Evolutionary conservation across 1,140 invertebrate genomes (phyloP), one percentile per base, ranked within the genome.

Genomic region (Zaprionus inermis): DNA sequence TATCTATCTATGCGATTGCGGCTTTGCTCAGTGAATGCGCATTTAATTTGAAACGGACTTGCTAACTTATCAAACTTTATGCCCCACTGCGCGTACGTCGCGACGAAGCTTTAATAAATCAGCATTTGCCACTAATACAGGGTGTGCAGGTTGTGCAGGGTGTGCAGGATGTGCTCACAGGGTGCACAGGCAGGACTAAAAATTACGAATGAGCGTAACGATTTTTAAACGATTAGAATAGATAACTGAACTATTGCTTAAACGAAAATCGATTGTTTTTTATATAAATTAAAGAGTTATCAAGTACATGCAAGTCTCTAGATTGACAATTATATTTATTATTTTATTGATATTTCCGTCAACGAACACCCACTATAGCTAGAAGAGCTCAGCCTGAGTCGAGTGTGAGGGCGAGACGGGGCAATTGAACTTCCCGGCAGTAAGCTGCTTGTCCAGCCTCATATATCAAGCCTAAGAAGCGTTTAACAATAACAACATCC

Each of bases 381-480:
- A 52, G 51, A 52, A 52, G 24, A 24, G 51, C 20, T n/a, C 5
- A 7, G 9, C 36, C 4, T 38, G 11, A 20, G 44, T 22, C 44
- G 18, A 54, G 38, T 44, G 38, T 24, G 22, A 0, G 22, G 0
- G 22, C 28, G 24, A 54, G 24, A 32, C 30, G n/a, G 22, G 54
- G 60, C 32, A 57, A 65, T 65, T 61, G 68, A 68, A 32, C 58
- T 16, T 6, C 55, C 20, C 30, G 38, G 20, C 36, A 54, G 49
- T 36, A 41, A 61, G 55, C 24, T 24, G 54, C 22, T 59, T 41
- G 70, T 9, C 70, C 49, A 55, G 49, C 38, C 75, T 49, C 76
- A 76, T 83, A 79, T 66, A 79, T 83, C 68, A 81, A 61, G 63
- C 59, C 46, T 59, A 67, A 72, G 74, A 59, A 61, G 56, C 69